Base-by-base conservation (phyloP, 2,797 vertebrate genomes). In the Hypotaenidia philippensis region DNA sequence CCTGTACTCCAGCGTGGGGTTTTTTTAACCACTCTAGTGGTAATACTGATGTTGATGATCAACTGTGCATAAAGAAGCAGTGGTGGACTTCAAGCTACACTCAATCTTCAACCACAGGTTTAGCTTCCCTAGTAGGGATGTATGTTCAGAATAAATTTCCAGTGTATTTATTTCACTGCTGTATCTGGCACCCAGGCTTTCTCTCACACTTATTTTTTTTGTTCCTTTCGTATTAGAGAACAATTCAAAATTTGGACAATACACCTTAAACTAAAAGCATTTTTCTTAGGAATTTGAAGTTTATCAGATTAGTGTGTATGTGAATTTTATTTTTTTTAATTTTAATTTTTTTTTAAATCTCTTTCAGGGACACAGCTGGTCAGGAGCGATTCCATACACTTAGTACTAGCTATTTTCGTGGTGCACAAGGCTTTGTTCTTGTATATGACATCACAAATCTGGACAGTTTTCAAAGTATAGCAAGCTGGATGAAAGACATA, bases 341-440 rank as follows among this genome's bases (percentile, higher is more conserved):
- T 34, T 34, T 34, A 34, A 34, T 34, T 34, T 45, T 22, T 70
- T 68, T 25, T 85, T 88, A 36, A 25, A 56, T 96, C 45, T 95
- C 40, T 96, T 97, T 82, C 93, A 98, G 98, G 98, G 98, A 98
- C 63, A 98, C 98, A 83, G 98, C 98, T 79, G 98, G 98, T 68
- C 98, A 98, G 87, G 98, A 98, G 56, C 92, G 96, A 56, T 98
- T 98, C 93, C 98, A 98, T 83, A 97, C 98, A 2, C 95, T 98
- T 32, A 97, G 97, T 92, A 98, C 97, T 81, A 96, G 96, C 89
- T 98, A 98, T 94, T 98, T 98, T 85, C 98, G 97, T 83, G 98
- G 98, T 5, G 98, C 98, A 57, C 97, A 97, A 89, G 98, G 98
- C 29, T 97, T 98, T 94, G 91, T 98, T 92, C 97, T 98, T 21